Evolutionary conservation across 2,888 invertebrate genomes (phyloP), one percentile per base, ranked within the genome.

Genomic region (Agrochola lota): DNA sequence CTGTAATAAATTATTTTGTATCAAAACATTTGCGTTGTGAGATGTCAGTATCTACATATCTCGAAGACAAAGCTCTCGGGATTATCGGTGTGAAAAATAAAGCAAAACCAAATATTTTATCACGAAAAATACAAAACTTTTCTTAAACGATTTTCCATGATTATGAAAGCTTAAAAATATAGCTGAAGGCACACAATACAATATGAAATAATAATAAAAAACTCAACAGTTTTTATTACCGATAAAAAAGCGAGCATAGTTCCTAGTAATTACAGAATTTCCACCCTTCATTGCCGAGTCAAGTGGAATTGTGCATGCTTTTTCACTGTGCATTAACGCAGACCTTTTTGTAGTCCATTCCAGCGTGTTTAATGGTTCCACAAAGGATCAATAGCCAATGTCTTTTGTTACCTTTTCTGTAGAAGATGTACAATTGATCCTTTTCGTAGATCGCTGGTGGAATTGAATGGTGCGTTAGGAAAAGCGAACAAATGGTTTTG

Each of bases 351-450:
- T 85, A 74, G 79, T 84, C 72, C 85, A 80, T 86, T 88, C 79
- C 83, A 72, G 74, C 87, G 87, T 87, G 71, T 74, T 86, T 88
- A 90, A 91, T 90, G 85, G 85, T 78, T 67, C 72, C 76, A 85
- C 82, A 85, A 87, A 89, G 85, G 79, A 84, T 79, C 70, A 82
- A 87, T 83, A 74, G 84, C 83, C 60, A 64, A 76, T 73, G 84
- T 77, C 83, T 88, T 86, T 88, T 88, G 85, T 83, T 79, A 55
- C 43, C 55, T 74, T 88, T 80, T 70, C 71, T 76, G 70, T 71
- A 66, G 62, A 62, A 79, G 77, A 74, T 71, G 69, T 76, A 80
- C 77, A 77, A 80, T 83, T 84, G 74, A 84, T 64, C 86, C 35
- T 78, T 71, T 84, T 71, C 72, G 74, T 86, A 64, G 74, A 72